Evolutionary conservation across 2,888 invertebrate genomes (phyloP), one percentile per base, ranked within the genome.

Genomic region (Caradrina clavipalpis): DNA sequence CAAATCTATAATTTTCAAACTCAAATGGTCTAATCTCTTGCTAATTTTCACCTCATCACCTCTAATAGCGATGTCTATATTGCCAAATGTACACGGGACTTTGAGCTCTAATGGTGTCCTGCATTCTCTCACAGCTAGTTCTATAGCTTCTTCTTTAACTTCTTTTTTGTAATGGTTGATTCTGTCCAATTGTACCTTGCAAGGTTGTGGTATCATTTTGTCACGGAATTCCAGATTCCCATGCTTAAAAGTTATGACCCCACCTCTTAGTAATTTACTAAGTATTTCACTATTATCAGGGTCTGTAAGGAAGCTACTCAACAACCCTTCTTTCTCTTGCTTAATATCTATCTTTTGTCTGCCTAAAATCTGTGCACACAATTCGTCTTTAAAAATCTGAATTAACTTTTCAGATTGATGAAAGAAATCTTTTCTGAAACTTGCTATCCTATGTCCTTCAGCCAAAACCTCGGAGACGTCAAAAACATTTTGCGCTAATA

Each of bases 21-120:
- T 22, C 10, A 64, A 49, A 35, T 64, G 35, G 15, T 63, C 47
- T 4, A 64, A 49, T 62, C 63, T 62, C 62, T 49, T 64, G 21
- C 31, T 35, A 7, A 64, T 64, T 65, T 65, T 65, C 0, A 2
- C 10, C 5, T 63, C 49, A 26, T 50, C 35, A 5, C 64, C 49
- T 50, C 64, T 62, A 22, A 64, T 62, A 21, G 64, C 22, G n/a
- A 61, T 22, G 35, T 64, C 63, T 64, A 49, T 64, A 49, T 65
- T 65, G 1, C 64, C 64, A n/a, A 65, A 65, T 11, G 22, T n/a
- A 13, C 39, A 49, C 15, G 64, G 64, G 1, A 64, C 65, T 11
- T 39, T 50, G 39, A 63, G 64, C 1, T 22, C 8, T 10, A 10
- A 0, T 35, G 39, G 22, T 17, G 15, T 17, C 7, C 47, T 50